These are phyloP conservation scores for Electrona antarctica DNA, from an alignment of 2,113 vertebrate genomes.

Conservation along the genomic window DNA sequence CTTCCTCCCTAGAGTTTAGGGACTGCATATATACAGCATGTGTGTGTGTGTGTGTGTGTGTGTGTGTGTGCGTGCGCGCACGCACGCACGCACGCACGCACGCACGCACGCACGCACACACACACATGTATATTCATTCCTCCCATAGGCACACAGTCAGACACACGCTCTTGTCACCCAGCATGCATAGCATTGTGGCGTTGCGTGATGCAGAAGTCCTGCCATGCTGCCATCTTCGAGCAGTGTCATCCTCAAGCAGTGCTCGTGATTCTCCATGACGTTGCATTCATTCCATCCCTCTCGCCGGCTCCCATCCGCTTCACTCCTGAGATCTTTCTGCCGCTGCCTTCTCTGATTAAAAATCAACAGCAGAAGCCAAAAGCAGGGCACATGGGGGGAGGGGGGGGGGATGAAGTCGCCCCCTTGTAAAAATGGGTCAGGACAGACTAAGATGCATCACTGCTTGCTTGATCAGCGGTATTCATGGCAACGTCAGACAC, in stretches of 20 bases:
- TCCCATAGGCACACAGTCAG: neutral
- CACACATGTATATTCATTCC: neutral
- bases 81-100: slow-evolving; percentile 4
- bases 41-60: no score
- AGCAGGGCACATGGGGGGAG: slow-evolving; percentile 15
- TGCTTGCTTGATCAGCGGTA: slow-evolving; percentile 57
- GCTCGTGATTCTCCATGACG: slow-evolving; percentile 40
- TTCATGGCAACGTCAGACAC: slow-evolving; percentile 64
- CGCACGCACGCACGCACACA: slow-evolving; percentile 6
- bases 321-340: slow-evolving; percentile 9
- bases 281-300: slow-evolving; percentile 47
- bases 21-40: no score
- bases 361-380: slow-evolving; percentile 1
- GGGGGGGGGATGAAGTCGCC: slow-evolving; percentile 17
- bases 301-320: slow-evolving; percentile 7
- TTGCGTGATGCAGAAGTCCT: slow-evolving; percentile 35
- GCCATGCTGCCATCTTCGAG: slow-evolving; percentile 37
- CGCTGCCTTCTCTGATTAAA: slow-evolving; percentile 13
- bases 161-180: neutral
- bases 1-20: no score
- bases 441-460: slow-evolving; percentile 55
- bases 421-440: slow-evolving; percentile 46
- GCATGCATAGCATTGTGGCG: slow-evolving; percentile 35
- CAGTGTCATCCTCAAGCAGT: slow-evolving; percentile 32
- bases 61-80: no score